Percentiles rank a stretch among this genome's conserved stretches.
Conservation (phyloP, 2,797 vertebrate species). For the Microcaecilia unicolor region DNA sequence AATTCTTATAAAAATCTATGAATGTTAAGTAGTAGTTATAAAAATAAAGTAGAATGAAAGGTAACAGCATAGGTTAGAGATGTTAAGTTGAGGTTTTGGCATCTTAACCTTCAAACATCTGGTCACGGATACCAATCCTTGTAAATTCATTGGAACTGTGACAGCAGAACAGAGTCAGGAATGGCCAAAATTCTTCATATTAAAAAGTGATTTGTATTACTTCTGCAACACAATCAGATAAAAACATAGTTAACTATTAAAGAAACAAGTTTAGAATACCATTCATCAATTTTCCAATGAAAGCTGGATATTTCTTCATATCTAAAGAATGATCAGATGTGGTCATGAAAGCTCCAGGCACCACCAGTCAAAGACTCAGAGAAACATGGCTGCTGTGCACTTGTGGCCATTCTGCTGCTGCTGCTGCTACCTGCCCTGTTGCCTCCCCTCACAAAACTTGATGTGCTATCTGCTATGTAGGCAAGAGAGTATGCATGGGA, state of each 20-base stretch:
- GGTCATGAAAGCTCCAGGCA: too few species aligned
- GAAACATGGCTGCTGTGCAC: too few species aligned
- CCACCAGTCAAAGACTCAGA: too few species aligned
- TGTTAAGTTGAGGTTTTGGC: slow-evolving; percentile 52
- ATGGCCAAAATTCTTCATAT: slow-evolving; percentile 44
- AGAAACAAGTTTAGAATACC: background rate
- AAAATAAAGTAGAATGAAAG: slow-evolving; percentile 39
- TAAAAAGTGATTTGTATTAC: slow-evolving; percentile 10
- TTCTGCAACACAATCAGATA: slow-evolving; percentile 13
- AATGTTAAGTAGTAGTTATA: slow-evolving; percentile 61
- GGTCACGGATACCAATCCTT: slow-evolving; percentile 29
- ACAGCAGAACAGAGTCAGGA: slow-evolving; percentile 31
- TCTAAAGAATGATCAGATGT: too few species aligned
- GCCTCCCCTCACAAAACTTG: too few species aligned
- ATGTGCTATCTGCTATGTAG: too few species aligned
- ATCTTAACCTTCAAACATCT: slow-evolving; percentile 41
- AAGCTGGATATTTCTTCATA: too few species aligned
- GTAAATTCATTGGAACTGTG: slow-evolving; percentile 32
- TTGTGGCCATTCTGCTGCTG: too few species aligned
- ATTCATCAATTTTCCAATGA: too few species aligned
- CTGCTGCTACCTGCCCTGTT: too few species aligned
- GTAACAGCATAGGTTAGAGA: slow-evolving; percentile 40
- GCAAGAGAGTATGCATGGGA: too few species aligned
- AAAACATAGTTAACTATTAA: too few species aligned
- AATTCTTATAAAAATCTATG: slow-evolving; percentile 28